Base-by-base conservation (phyloP, 2,888 invertebrate species). In the Oscheius onirici region DNA sequence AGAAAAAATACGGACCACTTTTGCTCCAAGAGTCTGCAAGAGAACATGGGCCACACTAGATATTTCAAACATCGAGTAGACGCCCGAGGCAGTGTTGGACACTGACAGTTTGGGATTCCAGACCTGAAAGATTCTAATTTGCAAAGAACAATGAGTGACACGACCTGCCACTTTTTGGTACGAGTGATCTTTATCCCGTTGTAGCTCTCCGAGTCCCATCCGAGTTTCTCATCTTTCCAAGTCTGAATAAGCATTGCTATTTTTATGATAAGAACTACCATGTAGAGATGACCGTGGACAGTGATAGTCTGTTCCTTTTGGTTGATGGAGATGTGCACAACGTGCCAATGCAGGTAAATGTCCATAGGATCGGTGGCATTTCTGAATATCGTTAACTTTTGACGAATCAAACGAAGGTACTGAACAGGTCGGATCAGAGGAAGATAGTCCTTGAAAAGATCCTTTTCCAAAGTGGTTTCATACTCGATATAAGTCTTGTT, bases 201-300 rank as follows among this genome's bases (percentile, higher is more conserved):
- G 77, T 75, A 86, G 3, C 78, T 74, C 10, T 79, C 72, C 17
- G 84, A 80, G 51, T 87, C 81, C 87, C 86, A 87, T 5, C 77
- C 78, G 5, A 85, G 80, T 34, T 75, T 61, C 67, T 86, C 83
- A 61, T 86, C 86, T 57, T 65, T 63, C 86, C 86, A 86, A 34
- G 73, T 78, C 83, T 80, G 49, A 54, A 74, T 24, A 15, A 51
- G 24, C 24, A 44, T 6, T 17, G 13, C 34, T 13, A 15, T 1
- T 6, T 66, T 58, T 24, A 40, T 11, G 2, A 24, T 3, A 8
- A 15, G 1, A 15, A 60, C 22, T 52, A 85, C 83, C 84, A 84
- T 83, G 68, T 84, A 86, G 61, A 86, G 75, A 71, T 86, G 84
- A 34, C 86, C 86, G 60, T 83, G 80, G 10, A 86, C 43, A 0